phyloP scores from a whole-genome alignment of 2,113 vertebrate species.

The Triplophysa dalaica region DNA sequence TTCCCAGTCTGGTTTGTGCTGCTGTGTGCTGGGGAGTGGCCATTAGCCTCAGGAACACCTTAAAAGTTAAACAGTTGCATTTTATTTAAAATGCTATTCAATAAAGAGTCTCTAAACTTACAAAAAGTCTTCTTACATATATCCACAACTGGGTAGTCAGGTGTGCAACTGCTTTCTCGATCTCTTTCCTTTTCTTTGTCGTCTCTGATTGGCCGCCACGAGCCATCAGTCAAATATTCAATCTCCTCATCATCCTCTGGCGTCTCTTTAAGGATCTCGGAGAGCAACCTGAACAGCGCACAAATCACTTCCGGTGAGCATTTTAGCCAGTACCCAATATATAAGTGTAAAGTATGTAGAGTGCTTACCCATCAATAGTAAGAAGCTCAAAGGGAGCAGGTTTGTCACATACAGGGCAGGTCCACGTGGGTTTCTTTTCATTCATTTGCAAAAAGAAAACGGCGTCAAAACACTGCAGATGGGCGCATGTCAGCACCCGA shows the following conservation, averaged over 20 bases:
- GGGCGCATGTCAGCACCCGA: conserved; percentile 91
- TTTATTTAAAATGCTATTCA: neutral
- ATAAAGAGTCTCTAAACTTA: too few species aligned
- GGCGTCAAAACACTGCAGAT: conserved; percentile 97
- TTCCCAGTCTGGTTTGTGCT: conserved; percentile 83
- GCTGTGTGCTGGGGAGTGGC: conserved; percentile 81
- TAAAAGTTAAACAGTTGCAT: neutral
- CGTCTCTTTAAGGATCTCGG: conserved; percentile 93
- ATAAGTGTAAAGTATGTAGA: neutral
- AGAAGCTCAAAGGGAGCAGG: conserved; percentile 95
- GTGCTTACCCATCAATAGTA: conserved; percentile 91
- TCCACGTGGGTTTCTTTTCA: conserved; percentile 98
- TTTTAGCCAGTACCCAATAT: neutral
- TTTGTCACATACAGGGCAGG: conserved; percentile 96
- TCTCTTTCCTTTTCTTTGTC: conserved; percentile 86
- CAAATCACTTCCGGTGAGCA: conserved; percentile 1
- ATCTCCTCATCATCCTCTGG: conserved; percentile 90
- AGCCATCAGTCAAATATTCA: conserved; percentile 93
- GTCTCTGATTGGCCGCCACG: conserved; percentile 91
- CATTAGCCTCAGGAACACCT: conserved; percentile 86
- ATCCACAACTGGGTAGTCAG: conserved; percentile 87
- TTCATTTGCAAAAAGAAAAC: conserved; percentile 99
- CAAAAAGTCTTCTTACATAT: conserved; percentile 76
- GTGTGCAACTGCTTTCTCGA: conserved; percentile 87
- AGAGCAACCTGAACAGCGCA: conserved; percentile 79